These are phyloP conservation scores for Ahaetulla prasina DNA, from an alignment of 2,113 vertebrate species.

Conservation along the genomic window DNA sequence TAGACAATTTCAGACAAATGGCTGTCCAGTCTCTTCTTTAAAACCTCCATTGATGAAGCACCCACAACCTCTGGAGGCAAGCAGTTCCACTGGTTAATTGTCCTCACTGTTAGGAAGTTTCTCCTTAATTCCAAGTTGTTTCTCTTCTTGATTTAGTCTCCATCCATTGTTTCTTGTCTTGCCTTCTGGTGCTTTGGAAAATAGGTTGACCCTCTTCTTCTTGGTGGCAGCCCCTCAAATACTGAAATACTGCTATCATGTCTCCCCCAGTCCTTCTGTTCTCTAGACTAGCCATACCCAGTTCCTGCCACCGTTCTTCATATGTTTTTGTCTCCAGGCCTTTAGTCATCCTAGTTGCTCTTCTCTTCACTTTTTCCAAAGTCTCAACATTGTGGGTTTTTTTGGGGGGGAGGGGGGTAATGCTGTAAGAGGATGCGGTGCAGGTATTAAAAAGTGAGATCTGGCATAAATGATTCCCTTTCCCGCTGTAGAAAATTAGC, in stretches of 20 bases:
- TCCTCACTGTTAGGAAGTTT: neutral
- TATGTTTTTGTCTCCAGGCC: neutral
- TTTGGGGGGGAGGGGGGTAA: too few species aligned
- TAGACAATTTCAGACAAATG: neutral
- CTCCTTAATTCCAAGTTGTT: neutral
- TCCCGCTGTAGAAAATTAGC: too few species aligned
- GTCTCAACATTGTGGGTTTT: neutral
- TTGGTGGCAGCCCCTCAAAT: too few species aligned
- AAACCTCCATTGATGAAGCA: neutral
- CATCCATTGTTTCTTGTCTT: too few species aligned
- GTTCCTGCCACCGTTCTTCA: neutral
- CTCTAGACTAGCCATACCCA: neutral
- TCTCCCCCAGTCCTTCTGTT: neutral
- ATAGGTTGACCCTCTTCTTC: too few species aligned
- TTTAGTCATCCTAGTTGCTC: neutral
- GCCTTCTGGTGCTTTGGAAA: too few species aligned
- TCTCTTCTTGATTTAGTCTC: too few species aligned
- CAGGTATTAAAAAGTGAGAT: neutral
- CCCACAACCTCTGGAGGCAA: neutral
- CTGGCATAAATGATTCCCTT: neutral
- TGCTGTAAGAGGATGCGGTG: neutral
- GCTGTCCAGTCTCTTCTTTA: neutral
- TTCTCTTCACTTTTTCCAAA: neutral
- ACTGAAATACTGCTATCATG: too few species aligned
- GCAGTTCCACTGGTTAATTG: neutral